These are phyloP conservation scores for Falco punctatus DNA, from an alignment of 2,113 vertebrate species.

Conservation along the genomic window DNA sequence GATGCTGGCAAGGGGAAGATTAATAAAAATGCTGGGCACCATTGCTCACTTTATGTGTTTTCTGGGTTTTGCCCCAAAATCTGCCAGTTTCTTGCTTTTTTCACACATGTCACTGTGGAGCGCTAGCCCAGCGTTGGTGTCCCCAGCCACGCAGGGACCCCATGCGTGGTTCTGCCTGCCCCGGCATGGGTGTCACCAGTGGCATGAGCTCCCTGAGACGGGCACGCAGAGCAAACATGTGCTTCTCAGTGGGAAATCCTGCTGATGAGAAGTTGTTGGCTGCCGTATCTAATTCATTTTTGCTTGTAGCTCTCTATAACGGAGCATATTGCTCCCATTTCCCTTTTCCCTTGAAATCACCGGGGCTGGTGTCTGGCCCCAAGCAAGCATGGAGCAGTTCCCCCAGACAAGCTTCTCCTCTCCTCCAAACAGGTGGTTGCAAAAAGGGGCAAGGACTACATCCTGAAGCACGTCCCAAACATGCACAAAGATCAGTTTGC, in stretches of 20 bases:
- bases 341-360: neutral
- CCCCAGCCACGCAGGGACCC: rapidly evolving
- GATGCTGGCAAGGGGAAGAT: neutral
- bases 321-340: rapidly evolving
- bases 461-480: slow-evolving; percentile 95
- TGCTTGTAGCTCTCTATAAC: neutral
- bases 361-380: rapidly evolving
- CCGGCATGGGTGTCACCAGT: neutral
- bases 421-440: slow-evolving; percentile 87
- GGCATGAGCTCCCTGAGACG: rapidly evolving
- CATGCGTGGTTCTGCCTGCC: neutral
- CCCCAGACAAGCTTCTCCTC: neutral
- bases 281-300: neutral
- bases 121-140: neutral
- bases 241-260: neutral
- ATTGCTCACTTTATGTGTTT: neutral
- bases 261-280: rapidly evolving
- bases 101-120: rapidly evolving
- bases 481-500: slow-evolving; percentile 99
- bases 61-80: neutral
- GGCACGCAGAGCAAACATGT: rapidly evolving
- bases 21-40: neutral
- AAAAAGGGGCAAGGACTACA: slow-evolving; percentile 94
- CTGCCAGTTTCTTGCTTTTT: rapidly evolving
- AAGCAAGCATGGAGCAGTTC: rapidly evolving